phyloP scores from a whole-genome alignment of 2,797 vertebrate genomes.

The Ctenosaura bakeri region DNA sequence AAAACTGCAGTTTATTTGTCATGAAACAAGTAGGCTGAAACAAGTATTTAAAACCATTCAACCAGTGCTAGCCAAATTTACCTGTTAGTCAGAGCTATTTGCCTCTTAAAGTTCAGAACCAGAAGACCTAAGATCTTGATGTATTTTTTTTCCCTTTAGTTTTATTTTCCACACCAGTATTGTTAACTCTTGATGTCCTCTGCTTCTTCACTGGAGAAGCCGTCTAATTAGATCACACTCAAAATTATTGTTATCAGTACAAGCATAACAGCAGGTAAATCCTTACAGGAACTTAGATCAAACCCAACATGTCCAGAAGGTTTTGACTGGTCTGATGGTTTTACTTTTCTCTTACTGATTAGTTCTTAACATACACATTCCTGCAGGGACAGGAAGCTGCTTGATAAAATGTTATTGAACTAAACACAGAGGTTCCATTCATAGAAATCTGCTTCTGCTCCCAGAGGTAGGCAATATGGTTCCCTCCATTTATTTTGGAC shows the following conservation, averaged over 20 bases:
- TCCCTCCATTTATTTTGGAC: background rate
- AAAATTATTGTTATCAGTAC: conserved; percentile 38
- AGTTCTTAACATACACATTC: conserved; percentile 6
- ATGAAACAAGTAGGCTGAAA: conserved; percentile 32
- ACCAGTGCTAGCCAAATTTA: conserved; percentile 62
- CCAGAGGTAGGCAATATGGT: background rate
- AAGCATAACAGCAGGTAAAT: conserved; percentile 14
- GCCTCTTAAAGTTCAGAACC: conserved; percentile 37
- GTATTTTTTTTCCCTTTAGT: conserved; percentile 28
- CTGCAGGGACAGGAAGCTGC: conserved; percentile 25
- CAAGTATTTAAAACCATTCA: conserved; percentile 61
- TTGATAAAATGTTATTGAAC: background rate
- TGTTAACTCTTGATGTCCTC: conserved; percentile 20
- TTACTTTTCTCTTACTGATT: background rate
- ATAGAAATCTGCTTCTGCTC: background rate
- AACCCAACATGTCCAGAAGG: conserved; percentile 29
- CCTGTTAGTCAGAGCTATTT: conserved; percentile 52
- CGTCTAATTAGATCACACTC: conserved; percentile 14
- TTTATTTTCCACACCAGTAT: background rate
- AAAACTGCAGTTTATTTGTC: conserved; percentile 56
- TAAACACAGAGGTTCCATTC: background rate
- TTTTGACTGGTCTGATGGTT: conserved; percentile 45
- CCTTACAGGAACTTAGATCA: conserved; percentile 43
- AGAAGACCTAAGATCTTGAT: background rate
- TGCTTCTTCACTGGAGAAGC: conserved; percentile 46